phyloP scores from a whole-genome alignment of 2,113 vertebrate species.

The Morone saxatilis region DNA sequence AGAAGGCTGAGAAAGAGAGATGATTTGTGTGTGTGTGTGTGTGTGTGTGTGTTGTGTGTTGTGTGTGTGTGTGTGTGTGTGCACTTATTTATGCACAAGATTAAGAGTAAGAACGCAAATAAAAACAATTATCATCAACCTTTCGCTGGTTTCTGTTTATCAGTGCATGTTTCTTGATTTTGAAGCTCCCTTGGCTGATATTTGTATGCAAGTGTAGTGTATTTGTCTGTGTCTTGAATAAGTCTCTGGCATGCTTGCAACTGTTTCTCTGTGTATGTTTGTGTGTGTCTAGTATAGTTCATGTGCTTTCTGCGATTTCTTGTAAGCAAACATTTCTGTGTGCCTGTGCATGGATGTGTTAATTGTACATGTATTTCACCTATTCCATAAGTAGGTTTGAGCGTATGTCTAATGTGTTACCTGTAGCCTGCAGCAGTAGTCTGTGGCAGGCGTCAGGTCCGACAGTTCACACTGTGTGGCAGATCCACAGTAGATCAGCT shows the following conservation, averaged over 20 bases:
- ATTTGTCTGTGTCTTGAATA: background rate
- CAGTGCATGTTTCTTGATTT: background rate
- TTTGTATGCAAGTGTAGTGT: background rate
- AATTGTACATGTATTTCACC: background rate
- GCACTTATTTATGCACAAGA: slow-evolving; percentile 34
- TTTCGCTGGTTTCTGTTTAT: slow-evolving; percentile 3
- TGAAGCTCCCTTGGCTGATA: background rate
- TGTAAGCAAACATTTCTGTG: background rate
- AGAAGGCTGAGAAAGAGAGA: background rate
- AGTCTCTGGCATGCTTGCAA: background rate
- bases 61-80: background rate
- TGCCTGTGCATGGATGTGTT: background rate
- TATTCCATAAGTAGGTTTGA: background rate
- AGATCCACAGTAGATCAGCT: slow-evolving; percentile 89
- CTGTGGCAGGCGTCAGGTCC: slow-evolving; percentile 88
- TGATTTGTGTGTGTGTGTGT: background rate
- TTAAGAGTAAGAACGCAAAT: slow-evolving; percentile 46
- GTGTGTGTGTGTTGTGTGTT: background rate
- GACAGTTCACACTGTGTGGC: slow-evolving; percentile 91
- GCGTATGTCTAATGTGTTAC: slow-evolving; percentile 54
- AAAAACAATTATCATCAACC: slow-evolving; percentile 34
- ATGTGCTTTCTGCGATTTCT: background rate
- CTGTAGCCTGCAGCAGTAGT: slow-evolving; percentile 93
- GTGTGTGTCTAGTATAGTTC: background rate
- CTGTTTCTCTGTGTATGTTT: background rate